Conservation (phyloP, 2,113 vertebrate genomes). For the Sigmodon hispidus region DNA sequence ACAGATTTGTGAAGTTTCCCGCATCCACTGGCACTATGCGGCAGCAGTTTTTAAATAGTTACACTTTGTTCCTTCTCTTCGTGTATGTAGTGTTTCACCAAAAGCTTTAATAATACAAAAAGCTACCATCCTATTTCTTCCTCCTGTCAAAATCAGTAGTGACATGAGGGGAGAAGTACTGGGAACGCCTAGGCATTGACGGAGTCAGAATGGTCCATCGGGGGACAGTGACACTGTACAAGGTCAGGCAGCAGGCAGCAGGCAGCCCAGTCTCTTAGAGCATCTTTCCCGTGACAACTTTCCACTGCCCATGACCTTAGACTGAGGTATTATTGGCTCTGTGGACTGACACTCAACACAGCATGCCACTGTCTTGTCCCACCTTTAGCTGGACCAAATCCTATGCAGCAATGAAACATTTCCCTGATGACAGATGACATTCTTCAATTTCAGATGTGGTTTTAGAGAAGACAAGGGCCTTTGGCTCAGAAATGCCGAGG, state of each 20-base stretch:
- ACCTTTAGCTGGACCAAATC: constrained; percentile 86
- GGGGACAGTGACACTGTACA: constrained; percentile 92
- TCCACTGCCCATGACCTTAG: constrained; percentile 87
- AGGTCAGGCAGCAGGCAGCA: constrained; percentile 87
- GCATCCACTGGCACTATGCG: constrained; percentile 81
- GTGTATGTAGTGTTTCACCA: constrained; percentile 88
- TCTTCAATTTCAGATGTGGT: constrained; percentile 74
- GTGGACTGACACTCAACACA: constrained; percentile 86
- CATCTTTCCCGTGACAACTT: constrained; percentile 74
- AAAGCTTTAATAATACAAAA: constrained; percentile 82
- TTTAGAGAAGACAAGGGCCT: constrained; percentile 80
- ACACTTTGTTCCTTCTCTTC: constrained; percentile 85
- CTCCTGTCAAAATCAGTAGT: constrained; percentile 87
- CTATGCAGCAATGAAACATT: constrained; percentile 80
- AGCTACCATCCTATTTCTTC: constrained; percentile 81
- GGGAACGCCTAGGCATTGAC: constrained; percentile 82
- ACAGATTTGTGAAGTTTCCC: constrained; percentile 83
- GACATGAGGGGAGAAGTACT: constrained; percentile 82
- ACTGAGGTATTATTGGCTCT: constrained; percentile 92
- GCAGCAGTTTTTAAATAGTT: constrained; percentile 84
- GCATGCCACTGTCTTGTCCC: constrained; percentile 87
- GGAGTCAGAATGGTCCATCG: constrained; percentile 68
- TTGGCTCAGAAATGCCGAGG: constrained; percentile 97
- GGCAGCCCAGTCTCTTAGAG: constrained; percentile 82
- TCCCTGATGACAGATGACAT: constrained; percentile 77